Percentiles rank a stretch among this genome's conserved stretches.
These are phyloP conservation scores for Aproaerema taeniolella DNA, from an alignment of 2,888 invertebrate genomes.

Conservation along the genomic window DNA sequence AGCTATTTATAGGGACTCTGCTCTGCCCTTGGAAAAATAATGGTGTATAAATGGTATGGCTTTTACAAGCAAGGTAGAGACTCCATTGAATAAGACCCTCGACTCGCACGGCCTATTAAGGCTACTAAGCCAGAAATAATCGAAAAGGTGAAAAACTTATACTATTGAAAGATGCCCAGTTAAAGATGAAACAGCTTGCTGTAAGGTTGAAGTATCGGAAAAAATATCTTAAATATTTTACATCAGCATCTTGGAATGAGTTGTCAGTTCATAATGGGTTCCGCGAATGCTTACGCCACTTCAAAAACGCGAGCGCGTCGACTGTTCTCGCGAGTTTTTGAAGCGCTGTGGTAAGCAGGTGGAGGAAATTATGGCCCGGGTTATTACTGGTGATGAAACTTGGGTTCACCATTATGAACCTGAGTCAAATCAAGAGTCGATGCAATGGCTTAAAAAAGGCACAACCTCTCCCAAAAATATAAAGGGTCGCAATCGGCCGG, in stretches of 20 bases:
- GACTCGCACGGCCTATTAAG: neutral
- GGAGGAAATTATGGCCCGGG: conserved; percentile 15
- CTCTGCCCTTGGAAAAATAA: conserved; percentile 20
- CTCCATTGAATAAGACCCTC: conserved; percentile 24
- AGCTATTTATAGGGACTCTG: neutral
- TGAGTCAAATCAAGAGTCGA: conserved; percentile 20
- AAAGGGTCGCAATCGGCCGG: conserved; percentile 27
- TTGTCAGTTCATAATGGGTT: conserved; percentile 28
- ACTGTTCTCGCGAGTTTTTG: conserved; percentile 9
- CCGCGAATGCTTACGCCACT: conserved; percentile 26
- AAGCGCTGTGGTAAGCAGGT: neutral
- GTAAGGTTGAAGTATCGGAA: conserved; percentile 9
- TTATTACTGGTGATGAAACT: conserved; percentile 20
- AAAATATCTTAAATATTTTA: conserved; percentile 16
- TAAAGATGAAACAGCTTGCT: conserved; percentile 17
- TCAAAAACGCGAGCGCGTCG: conserved; percentile 23
- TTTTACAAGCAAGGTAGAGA: conserved; percentile 25
- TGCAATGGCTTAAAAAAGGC: conserved; percentile 3
- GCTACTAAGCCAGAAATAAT: conserved; percentile 6
- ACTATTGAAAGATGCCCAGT: conserved; percentile 11
- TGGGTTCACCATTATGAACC: conserved; percentile 22
- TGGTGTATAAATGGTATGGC: conserved; percentile 25
- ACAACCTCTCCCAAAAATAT: conserved; percentile 20
- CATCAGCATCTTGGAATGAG: conserved; percentile 24
- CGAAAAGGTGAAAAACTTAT: conserved; percentile 14